Evolutionary conservation across 2,888 invertebrate genomes (phyloP), one percentile per base, ranked within the genome.

Genomic region (Eustalomyia histrio): DNA sequence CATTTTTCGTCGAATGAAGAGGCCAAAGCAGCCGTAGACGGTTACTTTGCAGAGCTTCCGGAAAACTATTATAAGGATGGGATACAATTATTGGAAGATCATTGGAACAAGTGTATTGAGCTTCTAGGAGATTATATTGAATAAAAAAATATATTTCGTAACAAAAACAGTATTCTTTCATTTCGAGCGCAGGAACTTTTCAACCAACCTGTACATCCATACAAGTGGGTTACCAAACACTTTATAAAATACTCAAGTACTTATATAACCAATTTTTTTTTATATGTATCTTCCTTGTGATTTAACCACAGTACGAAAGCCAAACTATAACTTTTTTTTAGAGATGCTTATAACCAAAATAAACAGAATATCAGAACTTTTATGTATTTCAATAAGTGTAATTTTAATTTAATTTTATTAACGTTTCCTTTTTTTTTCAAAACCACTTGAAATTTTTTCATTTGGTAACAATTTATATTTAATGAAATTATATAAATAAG

Each of bases 191-290:
- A n/a, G n/a, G n/a, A n/a, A n/a, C n/a, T n/a, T n/a, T n/a, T n/a
- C n/a, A n/a, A n/a, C n/a, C n/a, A n/a, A n/a, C n/a, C n/a, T n/a
- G n/a, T n/a, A 75, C 65, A 58, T 57, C 68, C 69, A 58, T 79
- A 74, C 68, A 81, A 81, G 81, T 81, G 81, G 81, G 81, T 71
- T 75, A 78, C 78, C 81, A 74, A 81, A 81, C 81, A 81, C 81
- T 81, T 81, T 57, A 81, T 73, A 81, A 74, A 78, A 78, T 69
- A 47, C 64, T 81, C 71, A 75, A 81, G 81, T 75, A 53, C 81
- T 81, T 78, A 67, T 72, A 75, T 63, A 81, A 75, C 69, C 65
- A 17, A 63, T 1, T 55, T 55, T 55, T 55, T 55, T 55, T 24
- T 57, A 33, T 57, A 69, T 74, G 61, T 76, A 73, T 82, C 60